A percentile compares a stretch with the other conserved stretches of the same genome.
phyloP scores from a whole-genome alignment of 2,113 vertebrate genomes.

The Oreochromis aureus region DNA sequence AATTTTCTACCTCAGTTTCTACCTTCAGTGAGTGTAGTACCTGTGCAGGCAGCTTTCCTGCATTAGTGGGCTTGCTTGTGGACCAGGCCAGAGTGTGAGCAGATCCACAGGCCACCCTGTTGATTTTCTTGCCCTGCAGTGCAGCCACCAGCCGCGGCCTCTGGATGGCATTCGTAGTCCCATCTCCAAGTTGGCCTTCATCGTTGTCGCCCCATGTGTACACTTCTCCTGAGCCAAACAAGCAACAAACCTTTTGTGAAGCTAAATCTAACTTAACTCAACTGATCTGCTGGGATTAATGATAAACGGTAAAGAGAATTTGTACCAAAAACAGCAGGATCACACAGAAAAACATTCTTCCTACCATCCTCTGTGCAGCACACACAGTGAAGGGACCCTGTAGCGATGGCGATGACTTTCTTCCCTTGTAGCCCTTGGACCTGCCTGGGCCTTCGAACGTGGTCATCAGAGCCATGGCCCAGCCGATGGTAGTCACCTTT shows the following conservation, averaged over 20 bases:
- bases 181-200: slow-evolving; percentile 95
- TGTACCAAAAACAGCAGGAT: neutral
- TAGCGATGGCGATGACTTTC: slow-evolving; percentile 96
- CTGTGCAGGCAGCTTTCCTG: slow-evolving; percentile 93
- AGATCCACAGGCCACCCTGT: slow-evolving; percentile 95
- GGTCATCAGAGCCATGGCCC: slow-evolving; percentile 96
- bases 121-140: slow-evolving; percentile 98
- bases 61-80: slow-evolving; percentile 95
- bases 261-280: neutral
- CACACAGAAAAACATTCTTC: neutral
- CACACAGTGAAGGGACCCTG: slow-evolving; percentile 96
- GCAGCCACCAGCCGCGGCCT: slow-evolving; percentile 92
- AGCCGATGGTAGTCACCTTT: slow-evolving; percentile 95
- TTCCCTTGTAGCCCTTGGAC: slow-evolving; percentile 97
- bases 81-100: slow-evolving; percentile 98
- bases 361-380: slow-evolving; percentile 98
- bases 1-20: neutral
- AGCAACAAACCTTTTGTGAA: neutral
- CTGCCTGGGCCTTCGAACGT: slow-evolving; percentile 91
- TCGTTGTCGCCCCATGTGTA: slow-evolving; percentile 99
- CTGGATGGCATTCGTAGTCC: slow-evolving; percentile 97
- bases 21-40: slow-evolving; percentile 51
- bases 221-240: slow-evolving; percentile 82
- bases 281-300: neutral
- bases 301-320: neutral